Conservation (phyloP, 2,888 invertebrate genomes). For the Leptinotarsa tumamoca region DNA sequence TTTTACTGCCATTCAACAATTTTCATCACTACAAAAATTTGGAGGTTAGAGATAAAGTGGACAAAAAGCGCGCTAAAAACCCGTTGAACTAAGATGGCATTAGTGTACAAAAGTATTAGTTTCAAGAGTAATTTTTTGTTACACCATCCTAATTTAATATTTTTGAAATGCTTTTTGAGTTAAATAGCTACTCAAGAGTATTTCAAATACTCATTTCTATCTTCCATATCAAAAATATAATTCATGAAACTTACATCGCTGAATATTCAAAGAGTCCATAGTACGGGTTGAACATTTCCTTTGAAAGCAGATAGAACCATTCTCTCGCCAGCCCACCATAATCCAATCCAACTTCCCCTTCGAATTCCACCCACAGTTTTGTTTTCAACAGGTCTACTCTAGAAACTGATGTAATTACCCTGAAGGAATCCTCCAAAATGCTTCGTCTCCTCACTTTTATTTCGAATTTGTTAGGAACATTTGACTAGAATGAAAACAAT, state of each 20-base stretch:
- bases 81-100: too few species aligned
- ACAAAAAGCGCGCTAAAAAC: too few species aligned
- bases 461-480: conserved; percentile 98
- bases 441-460: conserved; percentile 91
- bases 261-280: conserved; percentile 99
- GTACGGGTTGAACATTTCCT: conserved; percentile 99
- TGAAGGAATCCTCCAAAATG: conserved; percentile 96
- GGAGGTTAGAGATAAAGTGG: too few species aligned
- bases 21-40: too few species aligned
- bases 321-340: conserved; percentile 97
- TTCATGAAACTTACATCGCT: conserved; percentile 82
- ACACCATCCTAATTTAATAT: too few species aligned
- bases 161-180: too few species aligned
- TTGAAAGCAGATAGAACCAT: conserved; percentile 98
- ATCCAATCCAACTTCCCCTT: conserved; percentile 95
- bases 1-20: too few species aligned
- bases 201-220: too few species aligned
- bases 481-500: conserved; percentile 75
- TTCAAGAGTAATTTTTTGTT: too few species aligned
- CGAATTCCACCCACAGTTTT: conserved; percentile 99
- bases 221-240: too few species aligned
- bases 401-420: conserved; percentile 91
- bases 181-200: too few species aligned
- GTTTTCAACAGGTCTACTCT: conserved; percentile 94
- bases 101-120: too few species aligned